These are phyloP conservation scores for Drosophila navojoa DNA, from an alignment of 1,140 invertebrate genomes.

Conservation along the genomic window DNA sequence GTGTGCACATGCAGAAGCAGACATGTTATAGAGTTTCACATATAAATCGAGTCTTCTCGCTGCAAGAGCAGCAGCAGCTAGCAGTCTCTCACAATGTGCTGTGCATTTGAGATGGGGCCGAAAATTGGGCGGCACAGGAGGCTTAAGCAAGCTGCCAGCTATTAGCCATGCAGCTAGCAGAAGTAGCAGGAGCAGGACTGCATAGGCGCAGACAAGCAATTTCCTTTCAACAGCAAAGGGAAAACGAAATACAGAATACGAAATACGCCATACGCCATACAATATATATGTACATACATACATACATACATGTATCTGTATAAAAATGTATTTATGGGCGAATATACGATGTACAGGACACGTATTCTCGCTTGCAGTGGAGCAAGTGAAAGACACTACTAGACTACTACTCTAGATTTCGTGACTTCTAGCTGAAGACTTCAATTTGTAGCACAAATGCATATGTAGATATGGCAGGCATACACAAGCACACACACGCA, in stretches of 20 bases:
- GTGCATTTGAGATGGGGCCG: conserved; percentile 40
- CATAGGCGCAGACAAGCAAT: conserved; percentile 43
- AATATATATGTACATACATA: background rate
- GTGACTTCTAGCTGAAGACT: conserved; percentile 76
- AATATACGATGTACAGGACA: conserved; percentile 29
- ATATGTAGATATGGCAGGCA: conserved; percentile 27
- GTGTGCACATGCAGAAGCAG: conserved; percentile 46
- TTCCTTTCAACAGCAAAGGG: conserved; percentile 67
- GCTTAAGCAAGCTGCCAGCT: conserved; percentile 72
- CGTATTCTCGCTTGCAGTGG: conserved; percentile 62
- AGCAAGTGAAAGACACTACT: conserved; percentile 43
- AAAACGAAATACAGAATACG: conserved; percentile 67
- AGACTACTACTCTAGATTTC: conserved; percentile 81
- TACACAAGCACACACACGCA: too few relatives aligned
- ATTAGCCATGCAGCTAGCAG: conserved; percentile 60
- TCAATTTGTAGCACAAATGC: conserved; percentile 65
- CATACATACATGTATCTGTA: background rate
- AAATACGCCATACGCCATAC: conserved; percentile 49
- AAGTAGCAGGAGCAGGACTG: background rate
- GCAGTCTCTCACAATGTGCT: conserved; percentile 27
- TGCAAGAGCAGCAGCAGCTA: conserved; percentile 15
- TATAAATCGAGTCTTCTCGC: conserved; percentile 63
- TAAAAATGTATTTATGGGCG: background rate
- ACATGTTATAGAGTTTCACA: conserved; percentile 69
- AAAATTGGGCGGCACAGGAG: conserved; percentile 21